Evolutionary conservation across 2,888 invertebrate genomes (phyloP), one percentile per base, ranked within the genome.

Genomic region (Cecidostiba fungosa): DNA sequence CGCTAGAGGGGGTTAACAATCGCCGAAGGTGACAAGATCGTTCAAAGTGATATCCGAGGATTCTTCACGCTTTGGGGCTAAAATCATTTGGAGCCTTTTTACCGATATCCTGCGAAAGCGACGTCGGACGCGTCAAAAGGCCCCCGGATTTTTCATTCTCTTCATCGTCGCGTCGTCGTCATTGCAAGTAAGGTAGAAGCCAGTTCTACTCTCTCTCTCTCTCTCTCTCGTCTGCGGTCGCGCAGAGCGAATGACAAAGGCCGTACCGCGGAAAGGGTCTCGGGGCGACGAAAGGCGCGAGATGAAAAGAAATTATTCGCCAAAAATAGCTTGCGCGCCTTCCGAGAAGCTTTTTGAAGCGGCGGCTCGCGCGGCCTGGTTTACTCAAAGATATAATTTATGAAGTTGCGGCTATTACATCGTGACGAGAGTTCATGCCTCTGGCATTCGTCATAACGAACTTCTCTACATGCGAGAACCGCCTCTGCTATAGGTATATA

Each of bases 331-430:
- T 84, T 86, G 86, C 88, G 86, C 86, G 43, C 84, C 88, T 92
- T 92, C 92, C 88, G 87, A 87, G 92, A 92, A 93, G 87, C 91
- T 91, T 92, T 92, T 92, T 92, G 92, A 92, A 90, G 91, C 89
- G 78, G 89, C 90, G 50, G 50, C 50, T 3, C 0, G 32, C 69
- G 1, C 72, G 72, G 72, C 72, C 86, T 88, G 88, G 90, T 92
- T 92, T 91, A 91, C 91, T 87, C 88, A 84, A 83, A 36, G 88
- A 87, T 88, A 89, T 92, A 91, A 92, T 92, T 92, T 92, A 92
- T 92, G 91, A 92, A 91, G 91, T 90, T 90, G 90, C 89, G 91
- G 90, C 90, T 88, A 90, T 91, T 91, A 89, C 88, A 89, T 66
- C 72, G 66, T 43, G 88, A 77, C 85, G 88, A 85, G 86, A 85